Base-by-base conservation (phyloP, 2,113 vertebrate genomes). In the Bucco capensis region DNA sequence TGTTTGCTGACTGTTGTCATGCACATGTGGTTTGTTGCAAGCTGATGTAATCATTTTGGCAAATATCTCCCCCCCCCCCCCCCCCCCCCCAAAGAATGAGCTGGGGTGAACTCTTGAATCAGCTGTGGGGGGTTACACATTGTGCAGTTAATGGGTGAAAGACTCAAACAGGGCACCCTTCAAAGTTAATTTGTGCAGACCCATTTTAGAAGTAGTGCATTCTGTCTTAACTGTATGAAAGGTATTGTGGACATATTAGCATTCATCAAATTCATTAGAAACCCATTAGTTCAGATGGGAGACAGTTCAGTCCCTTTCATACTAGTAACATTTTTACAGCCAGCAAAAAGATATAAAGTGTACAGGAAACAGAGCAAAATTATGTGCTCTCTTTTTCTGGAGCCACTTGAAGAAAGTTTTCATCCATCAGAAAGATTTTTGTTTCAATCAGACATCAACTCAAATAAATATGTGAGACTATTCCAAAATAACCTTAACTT, bases 1-100 rank as follows among this genome's bases (percentile, higher is more conserved):
- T 96, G 91, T 96, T 97, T 95, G 92, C 92, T 66, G 93, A 91
- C 87, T 93, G 84, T 93, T 94, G 85, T 90, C 83, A 40, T 50
- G 80, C 80, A 82, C 61, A 83, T 88, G 89, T 77, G 77, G 85
- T 78, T 95, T 96, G 80, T 81, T 95, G 84, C 82, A 87, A 72
- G 83, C 28, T 96, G 81, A 94, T 85, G 90, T 94, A 93, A 90
- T 95, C 35, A 5, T 83, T 67, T 87, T 95, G 94, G 96, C 89
- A 96, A 94, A 91, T 93, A 91, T 95, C 91, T 90, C 93, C 66
- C 56, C 51, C 79, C 58, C 66, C 56, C 51, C 79, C 58, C 93
- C 66, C 56, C 51, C 79, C 58, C n/a, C n/a, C n/a, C n/a, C n/a
- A n/a, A 33, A 67, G 60, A 61, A 84, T 80, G 76, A 79, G 75